A percentile compares a stretch with the other conserved stretches of the same genome.
These are phyloP conservation scores for Actias luna DNA, from an alignment of 2,888 invertebrate genomes.

Conservation along the genomic window DNA sequence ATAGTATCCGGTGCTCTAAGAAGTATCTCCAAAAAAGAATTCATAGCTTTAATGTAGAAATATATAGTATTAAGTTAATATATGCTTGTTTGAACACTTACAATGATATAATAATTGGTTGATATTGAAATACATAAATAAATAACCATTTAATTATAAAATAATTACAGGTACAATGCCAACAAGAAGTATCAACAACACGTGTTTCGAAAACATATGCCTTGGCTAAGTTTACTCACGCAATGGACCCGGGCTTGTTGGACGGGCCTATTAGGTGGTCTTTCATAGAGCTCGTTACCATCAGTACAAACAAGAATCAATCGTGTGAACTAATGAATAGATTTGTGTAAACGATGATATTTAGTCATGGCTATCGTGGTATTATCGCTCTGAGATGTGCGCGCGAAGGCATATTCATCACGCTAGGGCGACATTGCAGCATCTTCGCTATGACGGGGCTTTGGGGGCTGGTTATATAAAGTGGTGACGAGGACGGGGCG, in stretches of 20 bases:
- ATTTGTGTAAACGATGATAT: constrained; percentile 34
- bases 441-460: constrained; percentile 51
- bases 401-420: constrained; percentile 51
- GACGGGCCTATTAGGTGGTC: constrained; percentile 21
- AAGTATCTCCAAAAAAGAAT: too few relatives aligned
- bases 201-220: constrained; percentile 53
- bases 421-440: constrained; percentile 67
- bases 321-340: constrained; percentile 25
- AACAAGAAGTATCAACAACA: constrained; percentile 35
- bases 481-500: constrained; percentile 55
- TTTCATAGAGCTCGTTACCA: constrained; percentile 28
- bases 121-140: constrained; percentile 51
- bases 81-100: constrained; percentile 42
- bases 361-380: constrained; percentile 51
- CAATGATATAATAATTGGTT: constrained; percentile 64
- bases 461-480: constrained; percentile 70
- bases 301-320: constrained; percentile 31
- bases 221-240: constrained; percentile 42
- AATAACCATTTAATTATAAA: constrained; percentile 54
- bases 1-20: too few relatives aligned
- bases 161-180: constrained; percentile 57
- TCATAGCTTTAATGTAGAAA: too few relatives aligned
- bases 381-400: constrained; percentile 39
- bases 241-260: constrained; percentile 42
- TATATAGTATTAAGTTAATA: neutral